These are phyloP conservation scores for Brachyhypopomus gauderio DNA, from an alignment of 2,113 vertebrate species.

Conservation along the genomic window DNA sequence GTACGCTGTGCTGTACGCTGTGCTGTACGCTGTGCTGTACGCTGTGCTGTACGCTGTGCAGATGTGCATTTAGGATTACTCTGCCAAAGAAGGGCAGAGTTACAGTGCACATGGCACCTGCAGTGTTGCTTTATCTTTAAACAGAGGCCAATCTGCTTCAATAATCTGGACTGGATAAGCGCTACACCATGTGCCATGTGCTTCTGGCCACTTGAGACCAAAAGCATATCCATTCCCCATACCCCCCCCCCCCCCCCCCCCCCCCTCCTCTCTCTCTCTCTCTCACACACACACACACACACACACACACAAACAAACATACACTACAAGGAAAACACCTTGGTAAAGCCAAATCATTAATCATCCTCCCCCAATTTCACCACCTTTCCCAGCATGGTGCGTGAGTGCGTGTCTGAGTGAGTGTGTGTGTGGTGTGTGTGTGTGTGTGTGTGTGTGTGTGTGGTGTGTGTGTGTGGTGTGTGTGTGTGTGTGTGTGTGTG, in stretches of 20 bases:
- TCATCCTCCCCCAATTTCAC: background rate
- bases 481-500: too few species aligned
- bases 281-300: too few species aligned
- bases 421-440: too few species aligned
- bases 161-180: conserved; percentile 6
- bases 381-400: background rate
- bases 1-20: too few species aligned
- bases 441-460: too few species aligned
- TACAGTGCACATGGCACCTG: background rate
- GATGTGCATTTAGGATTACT: background rate
- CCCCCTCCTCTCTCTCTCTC: too few species aligned
- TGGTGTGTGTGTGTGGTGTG: too few species aligned
- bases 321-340: background rate
- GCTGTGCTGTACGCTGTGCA: background rate
- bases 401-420: too few species aligned
- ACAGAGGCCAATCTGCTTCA: background rate
- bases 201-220: too few species aligned
- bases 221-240: too few species aligned
- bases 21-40: too few species aligned
- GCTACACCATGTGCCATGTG: background rate
- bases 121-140: background rate
- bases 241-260: too few species aligned
- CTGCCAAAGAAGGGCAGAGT: background rate
- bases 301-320: background rate
- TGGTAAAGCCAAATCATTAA: background rate